Evolutionary conservation across 2,888 invertebrate species (phyloP), one percentile per base, ranked within the genome.

Genomic region (Athetis lepigone): DNA sequence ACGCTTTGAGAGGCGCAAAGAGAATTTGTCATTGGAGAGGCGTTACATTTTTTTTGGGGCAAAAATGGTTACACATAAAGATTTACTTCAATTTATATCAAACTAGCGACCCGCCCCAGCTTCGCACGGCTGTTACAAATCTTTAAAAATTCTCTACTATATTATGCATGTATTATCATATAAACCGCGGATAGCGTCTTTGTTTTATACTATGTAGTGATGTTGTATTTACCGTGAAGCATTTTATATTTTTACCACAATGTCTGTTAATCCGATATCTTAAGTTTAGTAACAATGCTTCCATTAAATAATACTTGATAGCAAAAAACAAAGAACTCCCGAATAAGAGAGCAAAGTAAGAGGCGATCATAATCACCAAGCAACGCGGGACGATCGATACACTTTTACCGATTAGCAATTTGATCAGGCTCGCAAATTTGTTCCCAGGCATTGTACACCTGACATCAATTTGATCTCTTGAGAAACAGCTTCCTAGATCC

Each of bases 331-430:
- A 77, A 60, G 75, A 73, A 72, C 56, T 72, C 67, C 49, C 52
- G 78, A 67, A 75, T 76, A 82, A 80, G 77, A 79, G 67, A 81
- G 72, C 73, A 65, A 72, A 79, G 79, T 77, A 78, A 74, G 66
- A 77, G 79, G 82, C 82, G 84, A 85, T 82, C 72, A 86, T 82
- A 84, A 85, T 85, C 85, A 81, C 73, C 52, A 57, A 58, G 27
- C 39, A 74, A 67, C 49, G 59, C 68, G 79, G 77, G 79, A 81
- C 80, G 77, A 73, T 73, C 83, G 90, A 85, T 89, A 89, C 88
- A 90, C 90, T 90, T 90, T 91, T 90, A 89, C 89, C 88, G 85
- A 91, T 90, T 89, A 85, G 56, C 81, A 72, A 85, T 85, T 86
- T 73, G 86, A 84, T 81, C 82, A 77, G 80, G 79, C 84, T 82